Evolutionary conservation across 2,888 invertebrate genomes (phyloP).

Genomic region (Cryptosula pallasiana): DNA sequence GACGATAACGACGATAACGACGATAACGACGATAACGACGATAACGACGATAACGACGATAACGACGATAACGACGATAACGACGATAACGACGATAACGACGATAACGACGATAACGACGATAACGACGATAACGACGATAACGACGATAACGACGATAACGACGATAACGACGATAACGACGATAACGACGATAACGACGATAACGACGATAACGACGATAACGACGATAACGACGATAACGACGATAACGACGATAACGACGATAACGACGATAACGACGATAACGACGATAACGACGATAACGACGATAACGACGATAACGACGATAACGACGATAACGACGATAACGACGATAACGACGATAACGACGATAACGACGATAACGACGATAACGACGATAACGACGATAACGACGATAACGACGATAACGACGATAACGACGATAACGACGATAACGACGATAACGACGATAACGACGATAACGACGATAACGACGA

Average conservation of each 20-base stretch:
- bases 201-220: too few species aligned
- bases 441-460: slow-evolving; percentile 10
- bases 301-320: slow-evolving; percentile 10
- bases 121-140: too few species aligned
- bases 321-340: slow-evolving; percentile 3
- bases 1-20: slow-evolving; percentile 10
- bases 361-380: slow-evolving; percentile 10
- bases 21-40: too few species aligned
- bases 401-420: slow-evolving; percentile 10
- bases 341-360: slow-evolving; percentile 10
- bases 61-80: too few species aligned
- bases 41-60: too few species aligned
- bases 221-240: too few species aligned
- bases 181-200: too few species aligned
- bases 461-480: slow-evolving; percentile 10
- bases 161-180: too few species aligned
- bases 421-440: slow-evolving; percentile 3
- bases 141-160: too few species aligned
- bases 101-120: too few species aligned
- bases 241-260: slow-evolving; percentile 10
- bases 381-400: slow-evolving; percentile 10
- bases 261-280: slow-evolving; percentile 10
- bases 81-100: too few species aligned
- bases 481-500: slow-evolving; percentile 10
- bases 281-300: slow-evolving; percentile 10